Evolutionary conservation across 1,140 invertebrate species (phyloP).

Genomic region (Drosophila orosa): DNA sequence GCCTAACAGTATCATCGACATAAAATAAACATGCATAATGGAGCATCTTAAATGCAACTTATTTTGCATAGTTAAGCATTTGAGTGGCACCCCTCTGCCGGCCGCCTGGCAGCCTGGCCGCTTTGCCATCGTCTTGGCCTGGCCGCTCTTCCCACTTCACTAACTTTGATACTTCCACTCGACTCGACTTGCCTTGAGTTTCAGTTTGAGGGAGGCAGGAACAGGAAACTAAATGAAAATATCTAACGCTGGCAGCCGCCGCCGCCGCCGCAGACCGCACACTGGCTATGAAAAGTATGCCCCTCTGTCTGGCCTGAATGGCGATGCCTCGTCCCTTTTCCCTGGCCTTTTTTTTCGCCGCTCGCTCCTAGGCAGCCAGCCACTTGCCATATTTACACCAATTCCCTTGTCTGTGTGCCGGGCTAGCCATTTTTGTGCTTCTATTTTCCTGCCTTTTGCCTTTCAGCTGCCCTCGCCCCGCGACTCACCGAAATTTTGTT

Average conservation of each 20-base stretch:
- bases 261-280: conserved; percentile 45
- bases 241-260: conserved; percentile 72
- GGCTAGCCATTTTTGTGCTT: conserved; percentile 61
- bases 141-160: conserved; percentile 65
- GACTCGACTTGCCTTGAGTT: conserved; percentile 51
- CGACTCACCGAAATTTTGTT: conserved; percentile 7
- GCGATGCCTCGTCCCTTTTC: conserved; percentile 12
- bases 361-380: conserved; percentile 51
- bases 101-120: neutral
- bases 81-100: conserved; percentile 63
- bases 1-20: conserved; percentile 71
- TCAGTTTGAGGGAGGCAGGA: conserved; percentile 35
- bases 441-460: conserved; percentile 19
- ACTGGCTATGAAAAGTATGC: conserved; percentile 73
- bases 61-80: conserved; percentile 83
- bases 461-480: neutral
- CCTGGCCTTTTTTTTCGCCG: conserved; percentile 4
- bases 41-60: conserved; percentile 82
- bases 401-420: conserved; percentile 68
- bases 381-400: conserved; percentile 80
- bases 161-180: conserved; percentile 82
- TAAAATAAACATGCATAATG: conserved; percentile 81
- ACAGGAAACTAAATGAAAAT: conserved; percentile 79
- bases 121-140: conserved; percentile 5
- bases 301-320: conserved; percentile 53